Conservation (phyloP, 1,140 invertebrate species). For the Odontomachus brunneus region DNA sequence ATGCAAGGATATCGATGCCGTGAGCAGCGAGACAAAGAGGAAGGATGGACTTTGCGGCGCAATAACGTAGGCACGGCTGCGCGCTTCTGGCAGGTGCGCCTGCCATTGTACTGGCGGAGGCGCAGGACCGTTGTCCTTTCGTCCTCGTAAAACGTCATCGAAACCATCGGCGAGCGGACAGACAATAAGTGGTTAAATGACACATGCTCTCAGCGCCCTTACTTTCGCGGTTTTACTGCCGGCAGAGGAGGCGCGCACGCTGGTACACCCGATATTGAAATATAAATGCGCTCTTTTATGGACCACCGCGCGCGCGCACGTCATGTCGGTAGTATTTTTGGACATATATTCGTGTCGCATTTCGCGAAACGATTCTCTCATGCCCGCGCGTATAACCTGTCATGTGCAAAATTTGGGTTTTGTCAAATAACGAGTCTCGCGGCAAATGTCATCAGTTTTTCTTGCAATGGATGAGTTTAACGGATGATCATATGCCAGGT, state of each 20-base stretch:
- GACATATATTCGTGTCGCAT: not conserved
- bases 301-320: too few species aligned
- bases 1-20: constrained; percentile 20
- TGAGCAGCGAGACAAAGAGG: constrained; percentile 5
- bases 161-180: not conserved
- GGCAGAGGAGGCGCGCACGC: not conserved
- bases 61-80: constrained; percentile 3
- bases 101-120: constrained; percentile 15
- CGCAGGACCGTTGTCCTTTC: not conserved
- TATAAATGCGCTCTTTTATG: constrained; percentile 39
- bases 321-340: constrained; percentile 6
- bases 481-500: too few species aligned
- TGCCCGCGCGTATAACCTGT: not conserved
- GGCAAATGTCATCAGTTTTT: too few species aligned
- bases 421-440: too few species aligned
- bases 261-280: constrained; percentile 20
- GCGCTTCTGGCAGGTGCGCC: constrained; percentile 24
- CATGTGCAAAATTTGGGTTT: not conserved
- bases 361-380: not conserved
- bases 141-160: constrained; percentile 33
- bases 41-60: not conserved
- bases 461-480: too few species aligned
- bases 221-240: constrained; percentile 9
- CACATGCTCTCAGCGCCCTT: constrained; percentile 10
- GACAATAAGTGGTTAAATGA: constrained; percentile 43